These are phyloP conservation scores for Heteromormyrus szaboi DNA, from an alignment of 2,797 vertebrate species.

Conservation along the genomic window DNA sequence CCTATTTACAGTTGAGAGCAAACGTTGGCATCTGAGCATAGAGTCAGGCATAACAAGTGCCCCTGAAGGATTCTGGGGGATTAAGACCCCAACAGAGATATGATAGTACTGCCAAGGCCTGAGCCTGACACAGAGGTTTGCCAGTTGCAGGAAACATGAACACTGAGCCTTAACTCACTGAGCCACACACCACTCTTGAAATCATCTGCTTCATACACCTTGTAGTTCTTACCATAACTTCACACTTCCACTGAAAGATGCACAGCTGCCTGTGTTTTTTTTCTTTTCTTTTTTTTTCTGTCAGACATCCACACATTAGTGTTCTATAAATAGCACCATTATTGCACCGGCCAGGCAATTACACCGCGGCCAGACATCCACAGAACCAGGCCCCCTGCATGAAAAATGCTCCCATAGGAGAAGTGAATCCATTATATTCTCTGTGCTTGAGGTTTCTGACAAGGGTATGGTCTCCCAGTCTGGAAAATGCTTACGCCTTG, in stretches of 20 bases:
- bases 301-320: slow-evolving; percentile 17
- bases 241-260: background rate
- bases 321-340: slow-evolving; percentile 6
- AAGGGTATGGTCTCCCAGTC: background rate
- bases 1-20: background rate
- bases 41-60: background rate
- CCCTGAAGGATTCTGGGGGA: background rate
- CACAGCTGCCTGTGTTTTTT: background rate
- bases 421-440: background rate
- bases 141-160: background rate
- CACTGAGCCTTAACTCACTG: background rate
- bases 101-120: background rate
- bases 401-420: background rate
- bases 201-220: background rate
- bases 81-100: background rate
- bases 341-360: background rate
- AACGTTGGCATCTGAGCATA: background rate
- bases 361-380: background rate
- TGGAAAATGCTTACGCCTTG: background rate
- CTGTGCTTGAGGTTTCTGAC: background rate
- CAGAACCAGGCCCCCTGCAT: background rate
- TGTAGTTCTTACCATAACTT: background rate
- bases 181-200: background rate
- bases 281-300: slow-evolving; percentile 6
- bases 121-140: background rate